Base-by-base conservation (phyloP, 2,888 invertebrate species). In the Noctua janthe region DNA sequence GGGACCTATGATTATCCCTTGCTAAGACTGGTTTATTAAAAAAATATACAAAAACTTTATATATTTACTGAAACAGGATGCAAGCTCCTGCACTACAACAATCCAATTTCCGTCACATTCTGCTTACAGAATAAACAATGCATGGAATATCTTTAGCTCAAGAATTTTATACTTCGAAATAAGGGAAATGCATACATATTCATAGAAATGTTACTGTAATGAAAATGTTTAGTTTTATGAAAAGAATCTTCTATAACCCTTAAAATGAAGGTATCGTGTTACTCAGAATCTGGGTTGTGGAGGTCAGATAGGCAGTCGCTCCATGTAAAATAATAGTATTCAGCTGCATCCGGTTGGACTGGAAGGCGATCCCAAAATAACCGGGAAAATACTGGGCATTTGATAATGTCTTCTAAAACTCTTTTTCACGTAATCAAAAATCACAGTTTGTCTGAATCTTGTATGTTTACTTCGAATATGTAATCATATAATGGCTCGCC, bases 101-200 rank as follows among this genome's bases (percentile, higher is more conserved):
- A 84, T 86, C 83, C 70, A 86, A 84, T 86, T 86, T 84, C 87
- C 86, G 59, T 76, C 83, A 71, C 73, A 76, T 83, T 67, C 73
- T 76, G 76, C 47, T 76, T 43, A 74, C 43, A 54, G 35, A 62
- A 54, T 76, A 67, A 84, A 86, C 86, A 86, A 84, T 86, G 78
- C 83, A 86, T 86, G 83, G 69, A 83, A 83, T 82, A 86, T 86
- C 35, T 70, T 81, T 71, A 74, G 35, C 35, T 15, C 13, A n/a
- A 11, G 35, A 66, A n/a, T 66, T 71, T 73, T 80, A 39, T 8
- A 82, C 67, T n/a, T 54, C 35, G 7, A 59, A 47, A 72, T 54
- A 69, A 39, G 13, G 43, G 8, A 66, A 70, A 17, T 15, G 39
- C 15, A 51, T 66, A 66, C 20, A 35, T 56, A 70, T 81, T 83